Base-by-base conservation (phyloP, 2,797 vertebrate genomes). In the Galago senegalensis region DNA sequence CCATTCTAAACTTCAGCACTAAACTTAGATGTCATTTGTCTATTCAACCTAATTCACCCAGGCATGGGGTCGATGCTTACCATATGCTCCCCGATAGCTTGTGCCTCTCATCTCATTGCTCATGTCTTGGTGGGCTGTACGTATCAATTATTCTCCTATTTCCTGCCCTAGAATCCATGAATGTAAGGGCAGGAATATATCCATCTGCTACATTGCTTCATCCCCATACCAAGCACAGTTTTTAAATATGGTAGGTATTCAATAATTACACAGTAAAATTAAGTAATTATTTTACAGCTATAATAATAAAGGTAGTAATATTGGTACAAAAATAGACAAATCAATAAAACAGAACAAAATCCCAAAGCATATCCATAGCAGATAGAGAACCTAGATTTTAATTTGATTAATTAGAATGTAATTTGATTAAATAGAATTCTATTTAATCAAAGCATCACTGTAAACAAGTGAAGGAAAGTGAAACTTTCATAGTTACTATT, bases 401-500 rank as follows among this genome's bases (percentile, higher is more conserved):
- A 53, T 53, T 53, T 53, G 49, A 53, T 53, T 53, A 53, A 53
- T 1, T 53, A 53, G 49, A 14, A 16, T 53, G 14, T 53, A 53
- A 53, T 53, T 16, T 53, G 14, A 53, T 53, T 43, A 85, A 14
- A 94, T 76, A 89, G 37, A 94, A 93, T 87, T 40, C 40, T 40
- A 5, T 40, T 86, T 79, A 91, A 79, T 58, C 16, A 93, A 61
- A 75, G 20, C 10, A 69, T 89, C 25, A 56, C 21, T 58, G 1
- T 43, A 81, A 85, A 75, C 31, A 82, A 65, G n/a, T 65, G 12
- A 43, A 63, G 4, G 17, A 73, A 91, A 77, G 34, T 72, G 29
- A 93, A 25, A 82, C 46, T 89, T 61, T 77, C 53, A 77, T 63
- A 73, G 46, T 80, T 91, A 93, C 18, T 46, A 21, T 17, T n/a